Conservation (phyloP, 2,888 invertebrate genomes). For the Drepana falcataria region DNA sequence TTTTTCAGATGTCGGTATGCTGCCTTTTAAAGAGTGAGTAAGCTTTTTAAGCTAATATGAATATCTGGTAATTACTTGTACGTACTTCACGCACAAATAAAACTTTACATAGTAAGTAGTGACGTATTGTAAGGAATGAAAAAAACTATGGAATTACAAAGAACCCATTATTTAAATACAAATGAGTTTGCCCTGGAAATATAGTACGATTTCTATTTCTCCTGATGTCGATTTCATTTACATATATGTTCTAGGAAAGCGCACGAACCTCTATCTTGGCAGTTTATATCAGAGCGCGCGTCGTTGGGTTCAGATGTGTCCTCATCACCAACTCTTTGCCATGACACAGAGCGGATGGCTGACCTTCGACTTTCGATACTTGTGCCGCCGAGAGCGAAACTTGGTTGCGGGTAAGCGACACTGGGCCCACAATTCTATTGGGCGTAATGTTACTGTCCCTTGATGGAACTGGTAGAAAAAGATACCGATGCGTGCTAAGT, state of each 20-base stretch:
- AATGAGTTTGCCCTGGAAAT: no score
- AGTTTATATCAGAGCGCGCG: constrained; percentile 82
- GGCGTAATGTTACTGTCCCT: not conserved
- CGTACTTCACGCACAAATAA: no score
- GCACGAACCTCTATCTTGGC: constrained; percentile 90
- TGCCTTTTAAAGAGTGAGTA: constrained; percentile 96
- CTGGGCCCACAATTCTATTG: not conserved
- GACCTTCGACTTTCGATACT: constrained; percentile 87
- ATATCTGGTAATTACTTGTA: no score
- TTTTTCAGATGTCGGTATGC: constrained; percentile 92
- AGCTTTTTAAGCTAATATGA: not conserved
- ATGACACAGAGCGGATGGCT: constrained; percentile 73
- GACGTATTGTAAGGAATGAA: no score
- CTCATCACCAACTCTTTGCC: constrained; percentile 66
- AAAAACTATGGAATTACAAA: no score
- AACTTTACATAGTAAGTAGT: no score
- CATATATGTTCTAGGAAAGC: constrained; percentile 76
- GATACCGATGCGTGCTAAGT: no score
- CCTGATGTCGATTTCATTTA: no score
- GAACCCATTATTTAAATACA: no score
- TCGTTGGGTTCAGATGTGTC: constrained; percentile 78
- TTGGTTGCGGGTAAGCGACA: constrained; percentile 87
- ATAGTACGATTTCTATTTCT: no score
- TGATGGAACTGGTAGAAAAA: no score
- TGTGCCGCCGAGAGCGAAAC: constrained; percentile 88